Conservation (phyloP, 2,113 vertebrate species). For the Astur gentilis region DNA sequence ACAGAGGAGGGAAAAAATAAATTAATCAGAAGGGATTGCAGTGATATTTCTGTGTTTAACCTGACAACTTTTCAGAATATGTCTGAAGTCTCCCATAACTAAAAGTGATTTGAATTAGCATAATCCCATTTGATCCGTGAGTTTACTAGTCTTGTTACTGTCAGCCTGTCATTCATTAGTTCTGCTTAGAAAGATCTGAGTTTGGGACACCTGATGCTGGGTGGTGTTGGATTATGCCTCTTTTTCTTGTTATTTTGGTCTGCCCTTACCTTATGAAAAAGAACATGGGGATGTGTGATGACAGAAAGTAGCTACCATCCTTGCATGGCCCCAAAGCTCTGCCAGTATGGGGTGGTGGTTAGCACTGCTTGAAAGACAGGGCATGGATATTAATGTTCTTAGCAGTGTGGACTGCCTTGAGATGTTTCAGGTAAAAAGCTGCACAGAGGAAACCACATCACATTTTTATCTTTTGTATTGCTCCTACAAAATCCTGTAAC, state of each 20-base stretch:
- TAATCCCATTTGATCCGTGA: slow-evolving; percentile 23
- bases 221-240: neutral
- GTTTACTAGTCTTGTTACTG: neutral
- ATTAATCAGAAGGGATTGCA: neutral
- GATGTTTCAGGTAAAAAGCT: neutral
- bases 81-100: neutral
- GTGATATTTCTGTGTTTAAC: slow-evolving; percentile 9
- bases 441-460: neutral
- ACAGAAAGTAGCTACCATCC: neutral
- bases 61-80: neutral
- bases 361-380: neutral
- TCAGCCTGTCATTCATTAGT: neutral
- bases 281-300: neutral
- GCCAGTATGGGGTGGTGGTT: neutral
- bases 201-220: neutral
- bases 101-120: slow-evolving; percentile 24
- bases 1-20: neutral
- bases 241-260: neutral
- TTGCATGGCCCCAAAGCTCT: neutral
- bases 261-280: neutral
- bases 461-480: neutral
- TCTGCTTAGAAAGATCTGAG: neutral
- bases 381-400: neutral
- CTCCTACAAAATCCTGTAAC: neutral
- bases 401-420: neutral